Conservation (phyloP, 2,113 vertebrate species). For the Nothoprocta perdicaria region DNA sequence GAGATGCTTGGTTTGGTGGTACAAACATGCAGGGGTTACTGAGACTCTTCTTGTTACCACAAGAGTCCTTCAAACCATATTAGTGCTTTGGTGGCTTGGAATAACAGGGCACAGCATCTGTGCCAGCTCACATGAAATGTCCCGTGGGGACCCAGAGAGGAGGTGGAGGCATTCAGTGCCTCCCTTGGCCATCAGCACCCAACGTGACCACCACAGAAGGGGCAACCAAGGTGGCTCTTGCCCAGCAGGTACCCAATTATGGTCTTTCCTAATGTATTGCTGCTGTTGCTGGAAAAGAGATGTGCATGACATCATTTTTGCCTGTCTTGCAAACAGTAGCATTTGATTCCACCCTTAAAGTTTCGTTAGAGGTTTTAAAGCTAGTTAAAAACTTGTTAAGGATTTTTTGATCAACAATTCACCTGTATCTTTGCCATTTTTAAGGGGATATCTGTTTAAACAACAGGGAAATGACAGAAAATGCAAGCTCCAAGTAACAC, state of each 20-base stretch:
- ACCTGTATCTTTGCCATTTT: not conserved
- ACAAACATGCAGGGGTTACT: not conserved
- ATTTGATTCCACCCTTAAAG: not conserved
- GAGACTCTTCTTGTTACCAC: not conserved
- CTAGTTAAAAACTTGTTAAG: not conserved
- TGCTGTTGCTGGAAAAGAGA: not conserved
- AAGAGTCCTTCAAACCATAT: not conserved
- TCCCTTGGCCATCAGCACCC: not conserved
- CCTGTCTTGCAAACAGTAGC: not conserved
- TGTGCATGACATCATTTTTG: not conserved
- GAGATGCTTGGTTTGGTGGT: not conserved
- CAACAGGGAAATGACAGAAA: not conserved
- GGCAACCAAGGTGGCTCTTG: not conserved
- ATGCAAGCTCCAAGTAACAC: not conserved
- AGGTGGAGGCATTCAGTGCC: not conserved
- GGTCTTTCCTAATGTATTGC: not conserved
- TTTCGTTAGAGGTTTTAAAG: not conserved
- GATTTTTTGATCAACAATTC: not conserved
- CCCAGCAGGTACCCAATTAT: not conserved
- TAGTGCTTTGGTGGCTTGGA: not conserved
- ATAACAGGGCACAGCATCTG: not conserved
- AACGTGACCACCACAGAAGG: not conserved
- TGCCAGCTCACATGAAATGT: accelerated
- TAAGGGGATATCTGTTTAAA: not conserved
- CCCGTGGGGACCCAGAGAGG: not conserved